Base-by-base conservation (phyloP, 2,888 invertebrate genomes). In the Drosophila infuscata region DNA sequence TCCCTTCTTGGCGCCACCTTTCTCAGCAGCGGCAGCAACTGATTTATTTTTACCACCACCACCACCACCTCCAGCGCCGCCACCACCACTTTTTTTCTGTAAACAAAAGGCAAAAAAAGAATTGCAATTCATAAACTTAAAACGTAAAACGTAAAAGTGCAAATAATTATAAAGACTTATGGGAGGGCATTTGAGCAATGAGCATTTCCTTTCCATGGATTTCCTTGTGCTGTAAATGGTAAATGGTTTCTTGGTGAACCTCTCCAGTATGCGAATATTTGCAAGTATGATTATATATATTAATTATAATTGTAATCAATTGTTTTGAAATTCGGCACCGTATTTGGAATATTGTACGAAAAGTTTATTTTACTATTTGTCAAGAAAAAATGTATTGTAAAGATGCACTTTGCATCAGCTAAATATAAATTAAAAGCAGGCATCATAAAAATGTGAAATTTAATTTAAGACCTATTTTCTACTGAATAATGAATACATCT, bases 41-140 rank as follows among this genome's bases (percentile, higher is more conserved):
- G 76, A 81, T 82, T 90, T 90, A 70, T 82, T 86, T 79, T 92
- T 91, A 62, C 86, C 86, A 43, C 72, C 83, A 11, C 65, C 75
- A 7, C 74, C 66, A 0, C 72, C 83, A n/a, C 70, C 75, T 2
- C 52, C 84, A 2, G 83, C 81, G 12, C 36, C 46, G 0, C 79
- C 87, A 6, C 81, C 81, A 0, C 83, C 88, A 30, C 82, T 85
- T 77, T 92, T 92, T 84, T 92, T 92, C 92, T 92, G 79, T 76
- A 56, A 56, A 73, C 58, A 73, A 62, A 61, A 17, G 65, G 43
- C 48, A 53, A 25, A 51, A 67, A 76, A 68, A 58, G 58, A 75
- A 88, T 84, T 74, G 66, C 58, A 70, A 71, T 46, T 59, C 51
- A 52, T 3, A 54, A 54, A 29, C 54, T 49, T 53, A 52, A 51